Base-by-base conservation (phyloP, 2,797 vertebrate genomes). In the Odontamblyopus rebecca region DNA sequence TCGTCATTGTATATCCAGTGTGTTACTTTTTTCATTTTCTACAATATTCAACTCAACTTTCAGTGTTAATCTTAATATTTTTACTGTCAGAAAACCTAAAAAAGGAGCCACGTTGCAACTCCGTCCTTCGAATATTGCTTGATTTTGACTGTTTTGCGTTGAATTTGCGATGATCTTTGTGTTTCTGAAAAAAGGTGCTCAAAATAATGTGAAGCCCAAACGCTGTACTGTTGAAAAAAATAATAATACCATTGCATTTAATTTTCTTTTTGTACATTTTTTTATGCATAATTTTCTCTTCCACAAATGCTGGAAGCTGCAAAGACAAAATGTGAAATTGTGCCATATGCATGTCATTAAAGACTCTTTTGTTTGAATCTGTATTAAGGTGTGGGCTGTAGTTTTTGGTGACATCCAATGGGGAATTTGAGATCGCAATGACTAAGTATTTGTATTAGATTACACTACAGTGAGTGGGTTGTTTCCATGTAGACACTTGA, bases 271-370 rank as follows among this genome's bases (percentile, higher is more conserved):
- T 79, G 75, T 19, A 62, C 62, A n/a, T 57, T 32, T 62, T 62
- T 86, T 78, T 69, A 85, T 81, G 63, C n/a, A 66, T 79, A 64
- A 27, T 72, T 60, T 76, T 81, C 2, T 11, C 18, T 38, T 82
- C 18, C 67, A 77, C 48, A 66, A 66, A n/a, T 67, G 64, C 54
- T 59, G 27, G 67, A 56, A 72, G 67, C 38, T 69, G 32, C 71
- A 80, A 77, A 81, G 23, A 48, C n/a, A 82, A 85, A 81, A 50
- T 61, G 54, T 85, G 69, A 77, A 73, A 71, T 84, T 82, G 83
- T 86, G 77, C 83, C 88, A 86, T 66, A 86, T 85, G 77, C 86
- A 90, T 91, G 80, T 81, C 70, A 68, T 85, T 78, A 84, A 89
- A 83, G 66, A 60, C 57, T 30, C 75, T 76, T 77, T 75, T 77